phyloP scores from a whole-genome alignment of 2,797 vertebrate genomes.

The Antrozous pallidus region DNA sequence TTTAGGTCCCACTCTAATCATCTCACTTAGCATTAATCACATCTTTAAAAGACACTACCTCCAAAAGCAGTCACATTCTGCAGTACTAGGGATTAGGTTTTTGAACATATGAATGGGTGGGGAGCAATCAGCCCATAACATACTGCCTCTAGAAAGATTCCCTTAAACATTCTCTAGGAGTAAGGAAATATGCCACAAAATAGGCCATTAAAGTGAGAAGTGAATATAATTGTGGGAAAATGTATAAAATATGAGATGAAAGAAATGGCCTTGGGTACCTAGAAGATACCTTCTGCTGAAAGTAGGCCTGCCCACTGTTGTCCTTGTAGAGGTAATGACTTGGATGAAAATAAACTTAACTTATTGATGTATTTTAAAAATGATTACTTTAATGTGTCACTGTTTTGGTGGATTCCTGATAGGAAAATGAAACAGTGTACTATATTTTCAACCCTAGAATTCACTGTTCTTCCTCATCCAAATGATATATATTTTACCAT shows the following conservation, averaged over 20 bases:
- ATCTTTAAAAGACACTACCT: not conserved
- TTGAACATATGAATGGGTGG: not conserved
- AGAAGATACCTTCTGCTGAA: not conserved
- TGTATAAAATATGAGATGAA: not conserved
- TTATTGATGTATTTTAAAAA: not conserved
- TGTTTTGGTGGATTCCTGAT: not conserved
- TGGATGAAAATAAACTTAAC: not conserved
- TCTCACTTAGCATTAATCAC: not conserved
- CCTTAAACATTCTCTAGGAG: not conserved
- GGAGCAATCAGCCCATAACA: not conserved
- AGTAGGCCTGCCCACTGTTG: not conserved
- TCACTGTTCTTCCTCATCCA: not conserved
- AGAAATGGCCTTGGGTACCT: not conserved
- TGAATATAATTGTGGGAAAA: not conserved
- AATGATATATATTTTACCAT: not conserved
- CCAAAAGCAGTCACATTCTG: not conserved
- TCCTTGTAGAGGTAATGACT: not conserved
- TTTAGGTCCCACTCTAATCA: not conserved
- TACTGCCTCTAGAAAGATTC: not conserved
- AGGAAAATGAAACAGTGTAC: not conserved
- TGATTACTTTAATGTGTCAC: not conserved
- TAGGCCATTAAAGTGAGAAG: not conserved
- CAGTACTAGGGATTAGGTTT: not conserved
- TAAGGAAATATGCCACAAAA: not conserved
- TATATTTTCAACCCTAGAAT: not conserved